These are phyloP conservation scores for Hydractinia echinata DNA, from an alignment of 30 jellyfish, hydroid and myxozoan genomes.

Conservation along the genomic window DNA sequence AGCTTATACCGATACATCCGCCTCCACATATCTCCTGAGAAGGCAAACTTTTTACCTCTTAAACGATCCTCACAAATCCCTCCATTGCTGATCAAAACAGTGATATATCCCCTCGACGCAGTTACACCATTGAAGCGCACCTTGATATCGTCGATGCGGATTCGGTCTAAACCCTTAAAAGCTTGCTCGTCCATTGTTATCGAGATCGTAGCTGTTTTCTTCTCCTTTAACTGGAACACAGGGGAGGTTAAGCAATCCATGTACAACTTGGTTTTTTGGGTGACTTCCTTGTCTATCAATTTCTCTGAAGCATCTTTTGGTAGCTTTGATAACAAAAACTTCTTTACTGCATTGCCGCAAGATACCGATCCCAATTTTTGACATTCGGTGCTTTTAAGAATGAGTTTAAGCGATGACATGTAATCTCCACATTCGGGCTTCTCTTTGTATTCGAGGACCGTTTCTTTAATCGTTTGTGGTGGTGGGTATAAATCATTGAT, in stretches of 20 bases:
- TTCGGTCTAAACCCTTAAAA: not conserved
- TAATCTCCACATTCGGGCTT: not conserved
- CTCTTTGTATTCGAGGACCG: not conserved
- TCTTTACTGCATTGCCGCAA: not conserved
- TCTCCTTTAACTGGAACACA: not conserved
- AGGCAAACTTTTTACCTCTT: not conserved
- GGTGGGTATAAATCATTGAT: not conserved
- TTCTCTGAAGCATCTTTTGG: not conserved
- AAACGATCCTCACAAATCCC: not conserved
- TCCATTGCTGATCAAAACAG: not conserved
- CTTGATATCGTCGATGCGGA: not conserved
- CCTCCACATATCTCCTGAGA: not conserved
- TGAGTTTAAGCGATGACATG: not conserved
- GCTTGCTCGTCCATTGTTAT: not conserved
- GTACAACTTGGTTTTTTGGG: not conserved
- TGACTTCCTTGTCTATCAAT: not conserved
- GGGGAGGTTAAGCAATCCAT: not conserved
- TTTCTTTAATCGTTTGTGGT: not conserved
- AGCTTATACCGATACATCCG: not conserved
- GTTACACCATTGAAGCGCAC: not conserved
- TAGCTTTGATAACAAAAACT: not conserved
- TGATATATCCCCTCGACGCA: not conserved
- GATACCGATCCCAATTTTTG: not conserved
- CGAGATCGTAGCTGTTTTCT: not conserved
- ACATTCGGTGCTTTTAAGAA: not conserved